phyloP scores from a whole-genome alignment of 2,797 vertebrate genomes.

The Sus cebifrons region DNA sequence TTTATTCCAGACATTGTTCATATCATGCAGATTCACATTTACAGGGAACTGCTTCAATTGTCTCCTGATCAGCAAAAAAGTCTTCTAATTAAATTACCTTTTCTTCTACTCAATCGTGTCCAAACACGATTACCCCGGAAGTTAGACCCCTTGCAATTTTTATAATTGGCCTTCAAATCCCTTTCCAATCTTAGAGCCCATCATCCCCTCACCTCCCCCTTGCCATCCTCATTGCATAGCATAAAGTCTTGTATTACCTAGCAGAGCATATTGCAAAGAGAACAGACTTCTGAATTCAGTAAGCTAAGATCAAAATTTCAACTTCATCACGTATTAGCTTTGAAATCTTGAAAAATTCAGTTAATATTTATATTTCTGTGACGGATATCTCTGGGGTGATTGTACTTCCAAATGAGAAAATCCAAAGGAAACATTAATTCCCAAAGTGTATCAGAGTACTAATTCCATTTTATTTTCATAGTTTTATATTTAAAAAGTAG shows the following conservation, averaged over 20 bases:
- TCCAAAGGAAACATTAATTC: neutral
- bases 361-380: neutral
- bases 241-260: neutral
- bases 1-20: neutral
- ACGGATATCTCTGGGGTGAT: neutral
- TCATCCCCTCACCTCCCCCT: neutral
- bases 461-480: neutral
- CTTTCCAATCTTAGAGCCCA: neutral
- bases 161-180: neutral
- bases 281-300: neutral
- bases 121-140: neutral
- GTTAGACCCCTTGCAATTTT: neutral
- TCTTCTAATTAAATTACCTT: neutral
- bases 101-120: neutral
- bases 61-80: neutral
- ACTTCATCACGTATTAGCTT: neutral
- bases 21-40: neutral
- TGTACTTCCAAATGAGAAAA: conserved; percentile 11
- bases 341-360: neutral
- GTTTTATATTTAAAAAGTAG: neutral
- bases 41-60: neutral
- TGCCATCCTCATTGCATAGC: neutral
- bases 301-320: neutral
- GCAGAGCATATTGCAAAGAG: neutral
- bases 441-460: neutral